These are phyloP conservation scores for Andrena camellia DNA, from an alignment of 2,888 invertebrate species.

Conservation along the genomic window DNA sequence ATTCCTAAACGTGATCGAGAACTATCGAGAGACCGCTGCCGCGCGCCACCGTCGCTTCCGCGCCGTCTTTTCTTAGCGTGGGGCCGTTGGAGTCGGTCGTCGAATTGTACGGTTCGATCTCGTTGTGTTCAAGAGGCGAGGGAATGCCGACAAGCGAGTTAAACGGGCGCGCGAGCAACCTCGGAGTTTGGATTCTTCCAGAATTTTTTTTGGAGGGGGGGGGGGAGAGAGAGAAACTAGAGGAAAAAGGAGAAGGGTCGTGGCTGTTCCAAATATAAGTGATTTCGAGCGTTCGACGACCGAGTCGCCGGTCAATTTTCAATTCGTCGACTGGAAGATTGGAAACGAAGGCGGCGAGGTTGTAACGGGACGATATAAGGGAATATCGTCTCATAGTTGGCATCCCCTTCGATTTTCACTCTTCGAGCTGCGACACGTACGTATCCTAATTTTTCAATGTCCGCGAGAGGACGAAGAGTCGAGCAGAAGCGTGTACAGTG, in stretches of 20 bases:
- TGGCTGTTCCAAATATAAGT: not conserved
- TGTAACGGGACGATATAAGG: not conserved
- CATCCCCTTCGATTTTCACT: slow-evolving; percentile 44
- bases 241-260: not conserved
- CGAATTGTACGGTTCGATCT: slow-evolving; percentile 35
- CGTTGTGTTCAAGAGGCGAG: slow-evolving; percentile 5
- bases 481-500: slow-evolving; percentile 75
- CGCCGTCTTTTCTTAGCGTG: slow-evolving; percentile 66
- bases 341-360: slow-evolving; percentile 52
- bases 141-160: not conserved
- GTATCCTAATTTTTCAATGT: slow-evolving; percentile 76
- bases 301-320: slow-evolving; percentile 66
- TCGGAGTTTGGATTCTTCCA: not conserved
- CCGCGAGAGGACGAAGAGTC: slow-evolving; percentile 67
- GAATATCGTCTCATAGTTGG: not conserved
- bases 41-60: slow-evolving; percentile 74
- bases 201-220: not conserved
- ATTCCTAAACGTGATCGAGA: slow-evolving; percentile 72
- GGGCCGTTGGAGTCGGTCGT: slow-evolving; percentile 58
- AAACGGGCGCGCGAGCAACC: not conserved
- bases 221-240: not conserved
- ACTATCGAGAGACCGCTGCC: slow-evolving; percentile 61
- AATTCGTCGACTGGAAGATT: slow-evolving; percentile 69
- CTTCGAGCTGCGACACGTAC: slow-evolving; percentile 59
- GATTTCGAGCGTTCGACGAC: slow-evolving; percentile 53